Conservation (phyloP, 35 echinoderm and acorn worm genomes). For the Stichopus chloronotus region DNA sequence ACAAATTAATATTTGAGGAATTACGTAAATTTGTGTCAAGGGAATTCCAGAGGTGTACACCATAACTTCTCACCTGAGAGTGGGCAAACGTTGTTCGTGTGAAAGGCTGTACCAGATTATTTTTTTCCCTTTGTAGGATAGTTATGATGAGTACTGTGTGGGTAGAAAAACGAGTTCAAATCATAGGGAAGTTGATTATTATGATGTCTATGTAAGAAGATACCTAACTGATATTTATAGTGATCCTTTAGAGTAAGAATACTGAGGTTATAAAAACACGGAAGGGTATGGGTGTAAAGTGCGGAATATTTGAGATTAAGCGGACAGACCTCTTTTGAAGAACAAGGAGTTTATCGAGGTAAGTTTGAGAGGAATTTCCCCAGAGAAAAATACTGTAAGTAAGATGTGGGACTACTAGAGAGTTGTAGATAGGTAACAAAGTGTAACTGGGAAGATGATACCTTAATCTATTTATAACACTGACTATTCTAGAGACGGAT, state of each 20-base stretch:
- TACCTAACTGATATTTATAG: not conserved
- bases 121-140: not conserved
- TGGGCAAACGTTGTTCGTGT: too few species aligned
- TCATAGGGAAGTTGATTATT: constrained; percentile 14
- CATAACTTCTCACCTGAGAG: too few species aligned
- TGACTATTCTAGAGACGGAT: too few species aligned
- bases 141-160: not conserved
- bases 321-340: constrained; percentile 19
- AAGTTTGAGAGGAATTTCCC: not conserved
- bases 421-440: not conserved
- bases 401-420: constrained; percentile 12
- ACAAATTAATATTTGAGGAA: not conserved
- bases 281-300: not conserved
- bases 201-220: not conserved
- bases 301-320: constrained; percentile 9
- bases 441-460: not conserved
- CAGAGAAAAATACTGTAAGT: not conserved
- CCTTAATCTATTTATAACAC: too few species aligned
- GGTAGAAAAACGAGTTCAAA: constrained; percentile 5
- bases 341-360: constrained; percentile 21
- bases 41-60: too few species aligned
- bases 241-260: not conserved
- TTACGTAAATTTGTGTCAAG: too few species aligned
- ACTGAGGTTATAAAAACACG: constrained; percentile 5
- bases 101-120: too few species aligned